Base-by-base conservation (phyloP, 2,113 vertebrate genomes). In the Corynorhinus townsendii region DNA sequence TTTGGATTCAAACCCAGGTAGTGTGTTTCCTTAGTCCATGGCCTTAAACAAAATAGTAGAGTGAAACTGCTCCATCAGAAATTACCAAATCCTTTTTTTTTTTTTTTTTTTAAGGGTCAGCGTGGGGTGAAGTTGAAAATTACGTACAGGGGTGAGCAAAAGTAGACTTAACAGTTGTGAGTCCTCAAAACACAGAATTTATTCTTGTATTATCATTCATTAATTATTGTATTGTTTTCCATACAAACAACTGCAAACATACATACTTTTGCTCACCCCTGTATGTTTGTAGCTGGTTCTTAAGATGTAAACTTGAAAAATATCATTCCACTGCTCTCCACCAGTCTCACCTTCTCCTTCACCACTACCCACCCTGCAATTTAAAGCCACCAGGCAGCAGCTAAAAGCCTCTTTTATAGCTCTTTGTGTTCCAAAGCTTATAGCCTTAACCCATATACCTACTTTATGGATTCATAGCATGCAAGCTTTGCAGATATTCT, bases 381-480 rank as follows among this genome's bases (percentile, higher is more conserved):
- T 95, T 82, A 96, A 82, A 95, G 90, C 54, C 49, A 56, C 62
- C 19, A 71, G 40, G 26, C 77, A 91, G 52, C 49, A 84, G 62
- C 94, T 92, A 95, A 97, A 96, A 96, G 89, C 88, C 73, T 96
- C 92, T 97, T 96, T 96, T 89, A 94, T 80, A 86, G 43, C 38
- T 89, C 88, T 97, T 93, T 96, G 69, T 95, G 64, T 97, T 97
- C 93, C 64, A 86, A 87, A 96, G 95, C 95, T 96, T 96, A 95
- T 40, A 91, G 79, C 89, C 64, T 96, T 97, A 95, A 94, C 95
- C 94, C 73, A 95, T 64, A 94, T 94, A 94, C 86, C 95, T 96
- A 93, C 91, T 96, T 97, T 95, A 95, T 77, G 95, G 94, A 95
- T 95, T 95, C 86, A 95, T 86, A 86, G 69, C 89, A 95, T 96